Base-by-base conservation (phyloP, 2,888 invertebrate genomes). In the Salticus scenicus region DNA sequence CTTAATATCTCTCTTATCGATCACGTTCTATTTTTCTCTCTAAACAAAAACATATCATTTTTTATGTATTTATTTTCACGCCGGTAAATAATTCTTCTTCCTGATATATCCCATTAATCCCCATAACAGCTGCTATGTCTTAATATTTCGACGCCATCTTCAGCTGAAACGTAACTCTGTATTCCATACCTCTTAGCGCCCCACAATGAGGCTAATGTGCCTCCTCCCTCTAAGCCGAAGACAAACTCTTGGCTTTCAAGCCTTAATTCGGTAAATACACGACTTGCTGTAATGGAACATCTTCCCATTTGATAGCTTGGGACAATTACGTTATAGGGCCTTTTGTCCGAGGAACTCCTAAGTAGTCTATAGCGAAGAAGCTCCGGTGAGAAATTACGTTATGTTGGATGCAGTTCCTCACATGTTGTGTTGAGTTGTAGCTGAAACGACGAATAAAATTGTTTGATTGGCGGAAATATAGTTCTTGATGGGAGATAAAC, bases 201-300 rank as follows among this genome's bases (percentile, higher is more conserved):
- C 47, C 47, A 47, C 47, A 47, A 47, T n/a, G 17, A 12, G 47
- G 47, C 47, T 47, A 47, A 47, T 47, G 47, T n/a, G 7, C n/a
- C n/a, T 47, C 47, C 12, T 12, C 37, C 37, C 12, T 37, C 5
- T 37, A 12, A 37, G 7, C 12, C 12, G 47, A 47, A 47, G 47
- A 7, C 47, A 47, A 47, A 47, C 47, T 47, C 47, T 2, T 2
- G 47, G 12, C 17, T 47, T 47, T 47, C 12, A 2, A 47, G n/a
- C 47, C n/a, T 47, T 47, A 47, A 47, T 47, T 47, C 47, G 47
- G 7, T 47, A 47, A 47, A 12, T 10, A 47, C 47, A n/a, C 12
- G 17, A 47, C 47, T 47, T 47, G 47, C 47, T n/a, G 47, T 47
- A 47, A 47, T 47, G 47, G 47, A 47, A 47, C 47, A 47, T 47